A percentile compares a stretch with the other conserved stretches of the same genome.
phyloP scores from a whole-genome alignment of 2,113 vertebrate genomes.

The Pseudopipra pipra region DNA sequence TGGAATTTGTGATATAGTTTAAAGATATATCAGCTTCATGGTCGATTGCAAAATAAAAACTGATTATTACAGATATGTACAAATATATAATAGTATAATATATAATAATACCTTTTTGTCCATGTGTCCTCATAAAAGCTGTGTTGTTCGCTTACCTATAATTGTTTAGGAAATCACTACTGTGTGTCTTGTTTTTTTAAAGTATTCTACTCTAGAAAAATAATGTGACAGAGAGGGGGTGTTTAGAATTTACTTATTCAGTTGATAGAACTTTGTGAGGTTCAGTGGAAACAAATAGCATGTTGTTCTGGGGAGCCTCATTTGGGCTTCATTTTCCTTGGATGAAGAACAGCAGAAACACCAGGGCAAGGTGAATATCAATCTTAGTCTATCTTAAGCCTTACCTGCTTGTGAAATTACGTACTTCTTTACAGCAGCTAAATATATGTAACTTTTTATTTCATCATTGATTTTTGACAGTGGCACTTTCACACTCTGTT shows the following conservation, averaged over 20 bases:
- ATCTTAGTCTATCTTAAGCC: not conserved
- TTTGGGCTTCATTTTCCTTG: not conserved
- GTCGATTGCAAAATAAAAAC: not conserved
- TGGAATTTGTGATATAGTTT: not conserved
- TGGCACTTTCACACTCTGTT: not conserved
- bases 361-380: not conserved
- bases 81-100: not conserved
- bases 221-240: not conserved
- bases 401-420: not conserved
- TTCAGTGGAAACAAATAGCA: not conserved
- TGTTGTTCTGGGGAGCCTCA: not conserved
- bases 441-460: not conserved
- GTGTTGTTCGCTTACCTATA: not conserved
- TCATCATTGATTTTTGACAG: not conserved
- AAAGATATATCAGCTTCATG: not conserved
- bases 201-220: conserved; percentile 1
- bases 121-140: not conserved
- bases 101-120: not conserved
- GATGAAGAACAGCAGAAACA: not conserved
- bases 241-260: not conserved
- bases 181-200: conserved; percentile 6
- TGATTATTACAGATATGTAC: not conserved
- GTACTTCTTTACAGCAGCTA: not conserved
- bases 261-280: not conserved
- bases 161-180: not conserved